These are phyloP conservation scores for Allolobophora icterica DNA, from an alignment of 2,888 invertebrate species.

Conservation along the genomic window DNA sequence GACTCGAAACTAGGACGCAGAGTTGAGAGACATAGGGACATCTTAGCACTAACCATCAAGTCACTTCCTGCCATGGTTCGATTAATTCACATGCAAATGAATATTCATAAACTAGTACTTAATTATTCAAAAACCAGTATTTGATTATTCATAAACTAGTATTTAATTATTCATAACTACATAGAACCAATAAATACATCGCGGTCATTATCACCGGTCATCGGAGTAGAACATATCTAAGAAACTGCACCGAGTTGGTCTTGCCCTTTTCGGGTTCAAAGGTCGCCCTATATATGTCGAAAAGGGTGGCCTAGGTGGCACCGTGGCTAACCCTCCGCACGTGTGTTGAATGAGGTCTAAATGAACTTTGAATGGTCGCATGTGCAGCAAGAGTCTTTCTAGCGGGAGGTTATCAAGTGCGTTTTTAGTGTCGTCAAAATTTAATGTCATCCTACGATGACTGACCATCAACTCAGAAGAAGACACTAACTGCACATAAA, in stretches of 20 bases:
- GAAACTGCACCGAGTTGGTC: background rate
- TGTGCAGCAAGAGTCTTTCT: background rate
- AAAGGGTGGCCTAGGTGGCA: background rate
- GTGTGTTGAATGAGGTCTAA: background rate
- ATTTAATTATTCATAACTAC: background rate
- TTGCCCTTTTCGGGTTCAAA: background rate
- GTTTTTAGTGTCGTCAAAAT: background rate
- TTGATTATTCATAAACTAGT: too few species aligned
- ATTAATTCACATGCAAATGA: too few species aligned
- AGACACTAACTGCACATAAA: background rate
- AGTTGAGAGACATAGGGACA: too few species aligned
- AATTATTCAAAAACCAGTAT: too few species aligned
- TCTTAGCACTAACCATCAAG: too few species aligned
- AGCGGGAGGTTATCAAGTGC: background rate
- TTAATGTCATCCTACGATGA: background rate
- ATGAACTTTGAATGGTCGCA: background rate
- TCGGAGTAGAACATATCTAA: background rate
- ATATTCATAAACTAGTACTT: too few species aligned
- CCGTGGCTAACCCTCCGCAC: background rate
- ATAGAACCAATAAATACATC: background rate
- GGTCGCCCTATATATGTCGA: background rate
- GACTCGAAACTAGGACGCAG: too few species aligned
- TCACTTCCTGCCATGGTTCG: too few species aligned
- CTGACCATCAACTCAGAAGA: background rate
- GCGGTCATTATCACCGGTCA: background rate